Conservation (phyloP, 2,888 invertebrate genomes). For the Marasmarcha lunaedactyla region DNA sequence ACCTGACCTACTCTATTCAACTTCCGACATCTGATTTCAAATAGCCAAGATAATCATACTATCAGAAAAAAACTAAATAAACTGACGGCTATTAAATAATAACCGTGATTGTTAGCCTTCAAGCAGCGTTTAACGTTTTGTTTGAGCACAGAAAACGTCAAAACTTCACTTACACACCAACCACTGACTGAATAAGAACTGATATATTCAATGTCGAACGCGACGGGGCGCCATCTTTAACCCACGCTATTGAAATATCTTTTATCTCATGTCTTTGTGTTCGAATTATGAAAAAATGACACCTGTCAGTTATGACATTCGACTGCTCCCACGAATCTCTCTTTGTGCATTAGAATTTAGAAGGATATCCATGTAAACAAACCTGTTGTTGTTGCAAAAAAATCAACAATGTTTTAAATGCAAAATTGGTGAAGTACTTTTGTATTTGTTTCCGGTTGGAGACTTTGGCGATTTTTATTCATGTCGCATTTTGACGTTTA, state of each 20-base stretch:
- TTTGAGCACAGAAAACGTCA: background rate
- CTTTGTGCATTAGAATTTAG: constrained; percentile 16
- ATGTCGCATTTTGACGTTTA: too few species aligned
- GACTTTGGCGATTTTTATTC: too few species aligned
- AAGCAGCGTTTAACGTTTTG: background rate
- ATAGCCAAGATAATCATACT: background rate
- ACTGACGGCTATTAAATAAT: constrained; percentile 1
- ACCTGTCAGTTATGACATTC: constrained; percentile 41
- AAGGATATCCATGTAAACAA: constrained; percentile 36
- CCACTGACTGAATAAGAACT: background rate
- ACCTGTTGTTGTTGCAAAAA: constrained; percentile 13
- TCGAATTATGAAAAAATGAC: constrained; percentile 38
- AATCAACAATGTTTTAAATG: too few species aligned
- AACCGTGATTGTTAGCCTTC: background rate
- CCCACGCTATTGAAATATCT: constrained; percentile 47
- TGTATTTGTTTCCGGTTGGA: too few species aligned
- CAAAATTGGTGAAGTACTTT: too few species aligned
- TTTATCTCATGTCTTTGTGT: constrained; percentile 35
- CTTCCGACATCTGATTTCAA: constrained; percentile 3
- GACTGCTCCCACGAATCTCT: constrained; percentile 35
- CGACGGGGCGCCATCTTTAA: constrained; percentile 38
- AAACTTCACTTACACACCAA: background rate
- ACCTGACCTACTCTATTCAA: too few species aligned
- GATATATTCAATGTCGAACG: constrained; percentile 13
- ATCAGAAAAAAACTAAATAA: background rate